phyloP scores from a whole-genome alignment of 2,888 invertebrate species.

The Agriopis aurantiaria region DNA sequence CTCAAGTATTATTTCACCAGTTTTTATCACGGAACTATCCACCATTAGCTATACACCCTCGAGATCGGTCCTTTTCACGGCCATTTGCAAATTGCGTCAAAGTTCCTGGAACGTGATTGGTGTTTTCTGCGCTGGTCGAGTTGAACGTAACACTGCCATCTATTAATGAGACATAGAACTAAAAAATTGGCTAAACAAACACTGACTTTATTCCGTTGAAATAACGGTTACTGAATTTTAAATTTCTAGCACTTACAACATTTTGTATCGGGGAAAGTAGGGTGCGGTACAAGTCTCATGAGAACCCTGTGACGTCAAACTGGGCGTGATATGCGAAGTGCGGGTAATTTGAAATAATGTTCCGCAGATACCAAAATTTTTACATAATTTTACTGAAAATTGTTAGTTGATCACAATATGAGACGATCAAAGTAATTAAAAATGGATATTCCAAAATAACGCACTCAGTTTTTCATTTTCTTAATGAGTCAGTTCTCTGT shows the following conservation, averaged over 20 bases:
- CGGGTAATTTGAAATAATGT: constrained; percentile 55
- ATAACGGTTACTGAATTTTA: constrained; percentile 46
- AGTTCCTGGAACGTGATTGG: constrained; percentile 82
- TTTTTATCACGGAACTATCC: constrained; percentile 77
- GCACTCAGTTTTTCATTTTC: background rate
- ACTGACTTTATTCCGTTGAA: constrained; percentile 8
- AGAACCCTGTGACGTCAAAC: constrained; percentile 86
- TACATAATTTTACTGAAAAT: too few species aligned
- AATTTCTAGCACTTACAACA: constrained; percentile 50
- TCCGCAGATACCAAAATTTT: background rate
- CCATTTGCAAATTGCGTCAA: constrained; percentile 88
- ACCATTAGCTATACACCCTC: constrained; percentile 83
- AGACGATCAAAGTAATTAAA: background rate
- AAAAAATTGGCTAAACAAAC: constrained; percentile 53
- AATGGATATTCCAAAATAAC: background rate
- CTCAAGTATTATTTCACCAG: constrained; percentile 73
- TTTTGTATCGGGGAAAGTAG: constrained; percentile 63
- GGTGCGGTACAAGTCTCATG: constrained; percentile 81
- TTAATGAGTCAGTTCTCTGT: background rate
- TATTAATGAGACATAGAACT: constrained; percentile 57
- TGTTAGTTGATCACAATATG: background rate
- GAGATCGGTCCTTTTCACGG: constrained; percentile 84
- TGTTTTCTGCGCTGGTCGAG: constrained; percentile 74
- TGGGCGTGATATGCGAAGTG: constrained; percentile 80
- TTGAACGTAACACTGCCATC: constrained; percentile 64